Conservation (phyloP, 2,888 invertebrate species). For the Aphrophora alni region DNA sequence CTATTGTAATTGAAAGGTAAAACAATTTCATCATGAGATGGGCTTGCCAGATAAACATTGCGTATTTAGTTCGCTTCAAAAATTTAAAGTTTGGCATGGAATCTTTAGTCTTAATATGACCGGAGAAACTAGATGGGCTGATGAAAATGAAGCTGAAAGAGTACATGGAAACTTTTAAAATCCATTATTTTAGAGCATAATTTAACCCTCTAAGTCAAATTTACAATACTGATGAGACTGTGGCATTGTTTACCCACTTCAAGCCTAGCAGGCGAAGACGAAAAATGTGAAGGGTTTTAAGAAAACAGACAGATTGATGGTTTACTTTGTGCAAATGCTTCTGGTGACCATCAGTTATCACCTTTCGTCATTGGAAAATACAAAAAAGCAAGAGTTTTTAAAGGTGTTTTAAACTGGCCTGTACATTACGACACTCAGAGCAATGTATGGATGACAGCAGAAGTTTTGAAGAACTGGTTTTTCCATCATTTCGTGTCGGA, state of each 20-base stretch:
- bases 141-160: too few relatives aligned
- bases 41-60: too few relatives aligned
- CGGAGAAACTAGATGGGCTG: too few relatives aligned
- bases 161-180: not conserved
- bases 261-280: not conserved
- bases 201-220: not conserved
- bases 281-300: not conserved
- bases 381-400: not conserved
- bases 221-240: not conserved
- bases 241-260: not conserved
- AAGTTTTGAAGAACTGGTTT: not conserved
- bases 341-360: not conserved
- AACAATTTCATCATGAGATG: too few relatives aligned
- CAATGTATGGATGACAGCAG: not conserved
- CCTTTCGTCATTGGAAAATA: not conserved
- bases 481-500: conserved; percentile 24
- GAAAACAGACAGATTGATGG: not conserved
- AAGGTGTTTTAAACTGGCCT: too few relatives aligned
- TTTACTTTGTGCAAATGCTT: not conserved
- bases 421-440: not conserved
- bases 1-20: too few relatives aligned
- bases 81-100: too few relatives aligned
- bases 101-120: too few relatives aligned
- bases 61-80: too few relatives aligned
- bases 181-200: not conserved